phyloP scores from a whole-genome alignment of 2,797 vertebrate species.

The Oryzias dopingdopingensis region DNA sequence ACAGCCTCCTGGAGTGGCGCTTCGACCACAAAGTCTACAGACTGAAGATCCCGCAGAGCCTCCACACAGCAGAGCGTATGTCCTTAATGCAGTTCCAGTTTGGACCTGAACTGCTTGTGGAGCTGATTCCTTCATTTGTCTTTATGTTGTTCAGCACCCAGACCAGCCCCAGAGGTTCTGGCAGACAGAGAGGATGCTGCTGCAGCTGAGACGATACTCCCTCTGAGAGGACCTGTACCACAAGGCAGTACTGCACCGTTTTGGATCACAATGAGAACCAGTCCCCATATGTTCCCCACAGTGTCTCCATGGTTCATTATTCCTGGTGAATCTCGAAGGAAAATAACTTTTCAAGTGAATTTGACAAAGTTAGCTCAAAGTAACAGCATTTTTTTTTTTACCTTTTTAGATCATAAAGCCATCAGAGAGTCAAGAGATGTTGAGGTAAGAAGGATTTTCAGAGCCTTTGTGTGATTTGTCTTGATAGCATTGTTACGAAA shows the following conservation, averaged over 20 bases:
- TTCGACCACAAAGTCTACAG: slow-evolving; percentile 6
- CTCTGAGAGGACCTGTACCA: neutral
- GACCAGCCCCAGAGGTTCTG: neutral
- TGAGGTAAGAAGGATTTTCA: too few relatives aligned
- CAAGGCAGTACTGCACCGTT: neutral
- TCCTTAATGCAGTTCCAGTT: neutral
- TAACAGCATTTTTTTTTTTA: too few relatives aligned
- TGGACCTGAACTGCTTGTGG: neutral
- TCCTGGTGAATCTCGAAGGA: slow-evolving; percentile 39
- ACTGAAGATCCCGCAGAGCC: neutral
- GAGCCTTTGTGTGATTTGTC: too few relatives aligned
- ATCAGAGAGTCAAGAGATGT: too few relatives aligned
- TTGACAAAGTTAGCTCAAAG: neutral
- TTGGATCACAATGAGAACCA: slow-evolving; percentile 26
- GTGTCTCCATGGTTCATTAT: slow-evolving; percentile 41
- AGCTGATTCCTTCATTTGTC: neutral
- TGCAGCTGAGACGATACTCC: neutral
- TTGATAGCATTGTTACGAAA: too few relatives aligned
- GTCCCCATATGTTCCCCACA: slow-evolving; percentile 45
- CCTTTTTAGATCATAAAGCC: too few relatives aligned
- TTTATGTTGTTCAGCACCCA: slow-evolving; percentile 16
- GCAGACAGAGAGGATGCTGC: neutral
- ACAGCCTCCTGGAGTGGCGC: slow-evolving; percentile 22
- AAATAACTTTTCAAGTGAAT: neutral
- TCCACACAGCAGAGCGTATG: too few relatives aligned